Evolutionary conservation across 1,140 invertebrate species (phyloP).

Genomic region (Periplaneta americana): DNA sequence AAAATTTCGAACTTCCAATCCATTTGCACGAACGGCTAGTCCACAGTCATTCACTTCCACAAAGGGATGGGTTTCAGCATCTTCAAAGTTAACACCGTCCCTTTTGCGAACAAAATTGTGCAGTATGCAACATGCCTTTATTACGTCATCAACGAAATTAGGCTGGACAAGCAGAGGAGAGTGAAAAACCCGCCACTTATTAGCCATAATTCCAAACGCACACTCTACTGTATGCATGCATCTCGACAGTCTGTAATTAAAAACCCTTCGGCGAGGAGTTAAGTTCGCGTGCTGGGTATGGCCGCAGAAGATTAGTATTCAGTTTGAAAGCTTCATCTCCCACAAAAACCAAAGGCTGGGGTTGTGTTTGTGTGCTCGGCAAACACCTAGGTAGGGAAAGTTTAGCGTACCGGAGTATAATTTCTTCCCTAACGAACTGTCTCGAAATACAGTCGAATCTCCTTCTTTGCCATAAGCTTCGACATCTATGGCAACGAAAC

Average conservation of each 20-base stretch:
- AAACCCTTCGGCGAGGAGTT: slow-evolving; percentile 25
- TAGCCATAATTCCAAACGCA: slow-evolving; percentile 30
- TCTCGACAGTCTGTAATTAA: slow-evolving; percentile 28
- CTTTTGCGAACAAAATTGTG: slow-evolving; percentile 26
- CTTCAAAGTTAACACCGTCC: neutral
- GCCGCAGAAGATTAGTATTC: too few relatives aligned
- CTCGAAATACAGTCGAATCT: slow-evolving; percentile 33
- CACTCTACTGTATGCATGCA: slow-evolving; percentile 27
- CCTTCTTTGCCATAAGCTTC: slow-evolving; percentile 35
- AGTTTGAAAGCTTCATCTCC: slow-evolving; percentile 30
- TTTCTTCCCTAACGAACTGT: neutral
- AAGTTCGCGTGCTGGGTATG: slow-evolving; percentile 23
- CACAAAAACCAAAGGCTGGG: slow-evolving; percentile 20
- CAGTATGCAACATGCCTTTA: slow-evolving; percentile 27
- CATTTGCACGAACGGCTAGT: neutral
- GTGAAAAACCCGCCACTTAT: slow-evolving; percentile 31
- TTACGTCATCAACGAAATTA: slow-evolving; percentile 23
- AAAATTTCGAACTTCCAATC: neutral
- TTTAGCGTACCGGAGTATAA: too few relatives aligned
- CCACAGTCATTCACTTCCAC: neutral
- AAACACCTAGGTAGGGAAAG: neutral
- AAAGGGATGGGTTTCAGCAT: slow-evolving; percentile 3
- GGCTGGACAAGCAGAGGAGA: slow-evolving; percentile 22
- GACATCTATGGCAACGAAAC: slow-evolving; percentile 25
- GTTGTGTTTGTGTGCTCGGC: slow-evolving; percentile 20